These are phyloP conservation scores for Andrena hattorfiana DNA, from an alignment of 2,888 invertebrate species.

Conservation along the genomic window DNA sequence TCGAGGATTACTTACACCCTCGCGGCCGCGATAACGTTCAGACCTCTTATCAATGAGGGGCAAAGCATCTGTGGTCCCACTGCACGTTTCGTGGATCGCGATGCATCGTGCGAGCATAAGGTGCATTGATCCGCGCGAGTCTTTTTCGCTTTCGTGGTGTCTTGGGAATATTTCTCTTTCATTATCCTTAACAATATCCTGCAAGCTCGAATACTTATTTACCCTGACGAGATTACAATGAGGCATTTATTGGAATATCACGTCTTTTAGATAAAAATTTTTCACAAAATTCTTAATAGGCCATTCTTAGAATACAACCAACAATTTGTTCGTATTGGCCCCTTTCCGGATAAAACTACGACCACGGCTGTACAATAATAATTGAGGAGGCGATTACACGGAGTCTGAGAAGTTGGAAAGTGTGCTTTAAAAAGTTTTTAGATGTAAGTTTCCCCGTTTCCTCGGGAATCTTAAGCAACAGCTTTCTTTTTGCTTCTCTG, in stretches of 20 bases:
- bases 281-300: background rate
- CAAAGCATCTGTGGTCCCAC: background rate
- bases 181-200: too few relatives aligned
- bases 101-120: background rate
- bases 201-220: background rate
- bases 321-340: background rate
- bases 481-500: slow-evolving; percentile 5
- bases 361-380: slow-evolving; percentile 33
- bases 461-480: slow-evolving; percentile 26
- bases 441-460: slow-evolving; percentile 39
- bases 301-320: background rate
- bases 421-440: slow-evolving; percentile 36
- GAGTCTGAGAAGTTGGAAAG: slow-evolving; percentile 31
- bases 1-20: slow-evolving; percentile 45
- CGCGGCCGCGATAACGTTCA: background rate
- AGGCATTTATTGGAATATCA: background rate
- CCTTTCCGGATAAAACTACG: background rate
- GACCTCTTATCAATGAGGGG: background rate
- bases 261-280: background rate
- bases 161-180: too few relatives aligned
- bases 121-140: background rate
- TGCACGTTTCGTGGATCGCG: background rate
- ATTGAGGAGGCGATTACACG: slow-evolving; percentile 35
- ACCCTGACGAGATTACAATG: background rate
- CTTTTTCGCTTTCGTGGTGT: too few relatives aligned